phyloP scores from a whole-genome alignment of 2,888 invertebrate species.

The Cantharis rufa region DNA sequence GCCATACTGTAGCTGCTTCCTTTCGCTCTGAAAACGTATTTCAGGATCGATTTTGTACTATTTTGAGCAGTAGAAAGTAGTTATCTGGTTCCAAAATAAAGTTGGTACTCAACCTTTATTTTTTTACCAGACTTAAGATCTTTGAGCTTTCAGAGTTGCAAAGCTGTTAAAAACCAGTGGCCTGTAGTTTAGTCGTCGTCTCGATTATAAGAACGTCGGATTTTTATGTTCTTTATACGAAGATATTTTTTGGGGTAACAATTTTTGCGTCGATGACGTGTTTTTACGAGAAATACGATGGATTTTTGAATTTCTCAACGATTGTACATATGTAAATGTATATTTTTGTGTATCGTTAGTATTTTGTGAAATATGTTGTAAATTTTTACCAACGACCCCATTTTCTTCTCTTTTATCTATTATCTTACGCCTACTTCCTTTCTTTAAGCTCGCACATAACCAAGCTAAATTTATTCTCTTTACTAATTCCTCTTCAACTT shows the following conservation, averaged over 20 bases:
- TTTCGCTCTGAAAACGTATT: slow-evolving; percentile 24
- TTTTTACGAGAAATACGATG: slow-evolving; percentile 43
- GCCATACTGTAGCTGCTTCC: slow-evolving; percentile 51
- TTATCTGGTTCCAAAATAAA: slow-evolving; percentile 16
- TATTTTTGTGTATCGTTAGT: slow-evolving; percentile 39
- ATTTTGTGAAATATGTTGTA: slow-evolving; percentile 22
- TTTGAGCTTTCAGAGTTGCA: slow-evolving; percentile 28
- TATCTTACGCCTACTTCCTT: slow-evolving; percentile 20
- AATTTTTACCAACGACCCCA: slow-evolving; percentile 14
- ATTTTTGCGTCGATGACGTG: slow-evolving; percentile 28
- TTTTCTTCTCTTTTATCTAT: slow-evolving; percentile 11
- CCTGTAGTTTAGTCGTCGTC: slow-evolving; percentile 28
- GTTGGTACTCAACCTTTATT: background rate
- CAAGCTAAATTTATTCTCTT: slow-evolving; percentile 26
- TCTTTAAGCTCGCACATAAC: slow-evolving; percentile 28
- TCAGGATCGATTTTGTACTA: slow-evolving; percentile 48
- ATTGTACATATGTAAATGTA: slow-evolving; percentile 49
- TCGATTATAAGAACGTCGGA: slow-evolving; percentile 20
- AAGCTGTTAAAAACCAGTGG: slow-evolving; percentile 34
- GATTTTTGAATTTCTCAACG: slow-evolving; percentile 48
- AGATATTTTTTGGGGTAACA: slow-evolving; percentile 29
- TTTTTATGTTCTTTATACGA: slow-evolving; percentile 25
- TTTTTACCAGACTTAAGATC: slow-evolving; percentile 2
- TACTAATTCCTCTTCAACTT: slow-evolving; percentile 18
- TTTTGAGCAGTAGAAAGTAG: slow-evolving; percentile 18